Evolutionary conservation across 1,140 invertebrate genomes (phyloP), one percentile per base, ranked within the genome.

Genomic region (Cryptotermes secundus): DNA sequence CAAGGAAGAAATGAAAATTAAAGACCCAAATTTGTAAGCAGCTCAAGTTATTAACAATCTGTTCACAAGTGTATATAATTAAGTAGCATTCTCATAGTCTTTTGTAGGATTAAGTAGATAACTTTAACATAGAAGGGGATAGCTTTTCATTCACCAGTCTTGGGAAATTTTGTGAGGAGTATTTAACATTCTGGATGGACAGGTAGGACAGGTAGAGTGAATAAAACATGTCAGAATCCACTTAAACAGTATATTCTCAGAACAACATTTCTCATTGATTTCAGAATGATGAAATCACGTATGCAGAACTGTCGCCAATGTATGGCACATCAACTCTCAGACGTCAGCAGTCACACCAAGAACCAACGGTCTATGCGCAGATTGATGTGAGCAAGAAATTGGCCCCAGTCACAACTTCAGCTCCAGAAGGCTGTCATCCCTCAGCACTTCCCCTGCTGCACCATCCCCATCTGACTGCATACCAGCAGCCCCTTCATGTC

Each of bases 351-450:
- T 90, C 90, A 24, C 88, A 91, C 86, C 87, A 88, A 86, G 92
- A 93, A 86, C 91, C 92, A 85, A 92, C 91, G 85, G 92, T 93
- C 87, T 93, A 93, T 88, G 92, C 92, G 86, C 92, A 93, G 89
- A 92, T 93, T 85, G 90, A 91, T 86, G 89, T 89, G 84, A 87
- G 88, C 22, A 87, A 86, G 84, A 87, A 87, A 83, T 85, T 86
- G 53, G 84, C 83, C 22, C 79, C 84, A 36, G 34, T 45, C 19
- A n/a, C 38, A 83, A 12, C 38, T 42, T 45, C 83, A 82, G 34
- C 79, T 24, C 24, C 79, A 81, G 83, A 83, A 85, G 31, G 79
- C 83, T 84, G 35, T 45, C 53, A 34, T 31, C 34, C 84, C n/a
- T 34, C 84, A 31, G 42, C 84, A 36, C 49, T 85, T 34, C 87